Conservation (phyloP, 2,113 vertebrate species). For the Apodemus sylvaticus region DNA sequence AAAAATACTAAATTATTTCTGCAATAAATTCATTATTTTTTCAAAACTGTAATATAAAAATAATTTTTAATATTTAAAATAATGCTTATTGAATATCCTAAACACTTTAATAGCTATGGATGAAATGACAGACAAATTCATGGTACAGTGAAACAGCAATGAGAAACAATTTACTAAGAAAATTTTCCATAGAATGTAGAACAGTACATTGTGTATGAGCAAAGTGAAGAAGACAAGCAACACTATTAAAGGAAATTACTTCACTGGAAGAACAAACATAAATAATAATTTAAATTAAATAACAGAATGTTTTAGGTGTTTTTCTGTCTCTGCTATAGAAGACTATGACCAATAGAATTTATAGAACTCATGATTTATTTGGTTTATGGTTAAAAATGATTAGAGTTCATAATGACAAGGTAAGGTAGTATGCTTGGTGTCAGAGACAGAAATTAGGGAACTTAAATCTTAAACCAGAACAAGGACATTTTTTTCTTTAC, state of each 20-base stretch:
- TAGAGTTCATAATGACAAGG: neutral
- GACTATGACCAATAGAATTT: neutral
- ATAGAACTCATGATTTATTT: neutral
- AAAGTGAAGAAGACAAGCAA: neutral
- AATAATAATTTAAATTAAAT: neutral
- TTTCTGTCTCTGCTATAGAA: neutral
- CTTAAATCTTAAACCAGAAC: neutral
- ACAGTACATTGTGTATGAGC: neutral
- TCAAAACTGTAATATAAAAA: neutral
- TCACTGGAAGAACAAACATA: neutral
- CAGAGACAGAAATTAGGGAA: neutral
- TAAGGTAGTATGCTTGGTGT: too few relatives aligned
- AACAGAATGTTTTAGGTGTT: neutral
- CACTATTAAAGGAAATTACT: neutral
- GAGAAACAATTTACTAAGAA: neutral
- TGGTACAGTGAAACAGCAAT: neutral
- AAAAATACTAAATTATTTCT: neutral
- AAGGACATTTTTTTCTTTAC: neutral
- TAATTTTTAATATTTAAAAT: constrained; percentile 16
- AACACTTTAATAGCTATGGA: neutral
- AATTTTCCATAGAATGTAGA: constrained; percentile 14
- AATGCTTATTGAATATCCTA: neutral
- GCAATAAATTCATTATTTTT: neutral
- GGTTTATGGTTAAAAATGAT: neutral
- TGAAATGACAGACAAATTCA: neutral